A percentile compares a stretch with the other conserved stretches of the same genome.
phyloP scores from a whole-genome alignment of 1,140 invertebrate species.

The Lethocerus indicus region DNA sequence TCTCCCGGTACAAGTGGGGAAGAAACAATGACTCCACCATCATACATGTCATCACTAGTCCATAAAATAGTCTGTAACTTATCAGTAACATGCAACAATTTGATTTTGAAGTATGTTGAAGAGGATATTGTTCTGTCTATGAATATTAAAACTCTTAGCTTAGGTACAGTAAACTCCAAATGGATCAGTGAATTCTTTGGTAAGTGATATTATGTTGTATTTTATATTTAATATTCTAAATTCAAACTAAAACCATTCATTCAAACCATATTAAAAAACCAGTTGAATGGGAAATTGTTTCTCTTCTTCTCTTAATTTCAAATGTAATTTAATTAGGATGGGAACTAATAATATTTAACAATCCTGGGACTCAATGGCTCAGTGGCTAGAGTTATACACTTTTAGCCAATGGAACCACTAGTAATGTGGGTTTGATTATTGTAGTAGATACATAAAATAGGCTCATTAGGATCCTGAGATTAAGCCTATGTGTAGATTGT shows the following conservation, averaged over 20 bases:
- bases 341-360: too few species aligned
- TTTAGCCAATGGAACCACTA: too few species aligned
- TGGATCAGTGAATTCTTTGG: constrained; percentile 80
- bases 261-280: neutral
- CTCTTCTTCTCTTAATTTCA: too few species aligned
- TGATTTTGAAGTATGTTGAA: constrained; percentile 94
- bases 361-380: too few species aligned
- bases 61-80: constrained; percentile 87
- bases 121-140: constrained; percentile 92
- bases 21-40: constrained; percentile 29
- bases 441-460: too few species aligned
- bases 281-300: neutral
- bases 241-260: neutral
- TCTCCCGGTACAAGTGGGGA: too few species aligned
- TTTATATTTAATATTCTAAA: neutral
- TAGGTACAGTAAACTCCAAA: constrained; percentile 60
- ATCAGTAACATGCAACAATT: constrained; percentile 74
- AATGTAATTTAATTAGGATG: too few species aligned
- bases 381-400: too few species aligned
- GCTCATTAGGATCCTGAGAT: too few species aligned
- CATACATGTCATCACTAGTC: constrained; percentile 62
- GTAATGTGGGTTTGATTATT: too few species aligned
- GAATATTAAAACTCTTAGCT: constrained; percentile 73
- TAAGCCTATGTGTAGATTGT: too few species aligned
- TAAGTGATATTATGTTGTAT: constrained; percentile 20